Percentiles rank a stretch among this genome's conserved stretches.
These are phyloP conservation scores for Trichechus manatus DNA, from an alignment of 2,113 vertebrate genomes.

Conservation along the genomic window DNA sequence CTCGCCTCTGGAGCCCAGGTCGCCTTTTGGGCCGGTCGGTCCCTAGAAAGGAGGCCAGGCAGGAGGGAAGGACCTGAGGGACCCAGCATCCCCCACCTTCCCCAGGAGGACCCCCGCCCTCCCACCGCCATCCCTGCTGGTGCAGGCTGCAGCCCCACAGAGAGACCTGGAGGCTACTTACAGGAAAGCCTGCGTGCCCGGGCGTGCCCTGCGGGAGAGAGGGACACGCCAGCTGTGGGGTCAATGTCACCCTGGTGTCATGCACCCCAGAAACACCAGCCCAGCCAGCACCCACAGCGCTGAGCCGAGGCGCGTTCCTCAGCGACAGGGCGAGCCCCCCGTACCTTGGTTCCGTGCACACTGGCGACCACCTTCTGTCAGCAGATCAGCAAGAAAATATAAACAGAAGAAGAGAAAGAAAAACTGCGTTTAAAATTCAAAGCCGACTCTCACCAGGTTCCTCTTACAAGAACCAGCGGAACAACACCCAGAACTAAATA, in stretches of 20 bases:
- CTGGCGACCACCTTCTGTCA: constrained; percentile 66
- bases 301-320: fast-evolving
- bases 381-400: fast-evolving
- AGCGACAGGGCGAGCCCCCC: neutral
- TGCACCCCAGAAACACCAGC: constrained; percentile 72
- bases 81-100: neutral
- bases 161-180: constrained; percentile 42
- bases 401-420: neutral
- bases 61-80: fast-evolving
- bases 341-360: constrained; percentile 83
- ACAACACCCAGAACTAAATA: fast-evolving
- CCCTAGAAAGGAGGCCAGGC: constrained; percentile 49
- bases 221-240: neutral
- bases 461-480: fast-evolving
- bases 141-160: no score
- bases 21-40: constrained; percentile 69
- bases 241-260: no score
- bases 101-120: neutral
- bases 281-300: neutral
- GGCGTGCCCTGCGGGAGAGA: constrained; percentile 58
- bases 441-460: neutral
- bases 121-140: neutral
- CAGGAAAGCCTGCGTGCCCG: neutral
- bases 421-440: fast-evolving
- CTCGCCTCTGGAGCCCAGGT: constrained; percentile 69